Evolutionary conservation across 2,888 invertebrate species (phyloP).

Genomic region (Xestia ashworthii): DNA sequence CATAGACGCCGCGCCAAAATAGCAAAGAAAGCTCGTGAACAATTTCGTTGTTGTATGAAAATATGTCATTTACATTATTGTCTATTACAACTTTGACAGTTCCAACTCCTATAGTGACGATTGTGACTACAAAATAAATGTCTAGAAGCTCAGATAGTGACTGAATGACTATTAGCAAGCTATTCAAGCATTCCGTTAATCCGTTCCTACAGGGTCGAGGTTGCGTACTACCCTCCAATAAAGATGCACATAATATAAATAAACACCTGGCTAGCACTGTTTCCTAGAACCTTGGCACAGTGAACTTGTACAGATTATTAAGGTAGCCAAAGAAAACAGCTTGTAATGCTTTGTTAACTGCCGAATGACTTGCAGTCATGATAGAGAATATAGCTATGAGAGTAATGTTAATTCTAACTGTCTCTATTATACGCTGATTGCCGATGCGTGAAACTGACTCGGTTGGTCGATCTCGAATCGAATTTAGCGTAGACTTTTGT

Average conservation of each 20-base stretch:
- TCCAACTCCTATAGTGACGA: constrained; percentile 15
- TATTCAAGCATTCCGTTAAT: constrained; percentile 42
- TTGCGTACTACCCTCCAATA: constrained; percentile 35
- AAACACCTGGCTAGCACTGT: constrained; percentile 57
- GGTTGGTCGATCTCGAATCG: not conserved
- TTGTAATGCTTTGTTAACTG: constrained; percentile 24
- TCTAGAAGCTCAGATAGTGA: constrained; percentile 1
- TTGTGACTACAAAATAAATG: constrained; percentile 14
- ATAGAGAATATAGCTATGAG: constrained; percentile 25
- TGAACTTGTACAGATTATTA: constrained; percentile 56
- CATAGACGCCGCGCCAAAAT: not conserved
- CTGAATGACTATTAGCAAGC: constrained; percentile 20
- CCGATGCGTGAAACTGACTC: constrained; percentile 26
- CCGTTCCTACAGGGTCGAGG: constrained; percentile 43
- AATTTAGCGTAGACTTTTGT: not conserved
- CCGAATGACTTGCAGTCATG: constrained; percentile 4
- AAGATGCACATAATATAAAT: constrained; percentile 53
- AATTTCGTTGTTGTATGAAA: constrained; percentile 13
- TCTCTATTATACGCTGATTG: constrained; percentile 22
- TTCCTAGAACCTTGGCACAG: constrained; percentile 67
- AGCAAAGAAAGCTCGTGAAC: not conserved
- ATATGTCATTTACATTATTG: constrained; percentile 35
- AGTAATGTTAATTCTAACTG: constrained; percentile 49
- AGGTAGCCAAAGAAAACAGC: constrained; percentile 41
- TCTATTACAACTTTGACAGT: constrained; percentile 17